Evolutionary conservation across 1,140 invertebrate genomes (phyloP).

Genomic region (Drosophila sp.): DNA sequence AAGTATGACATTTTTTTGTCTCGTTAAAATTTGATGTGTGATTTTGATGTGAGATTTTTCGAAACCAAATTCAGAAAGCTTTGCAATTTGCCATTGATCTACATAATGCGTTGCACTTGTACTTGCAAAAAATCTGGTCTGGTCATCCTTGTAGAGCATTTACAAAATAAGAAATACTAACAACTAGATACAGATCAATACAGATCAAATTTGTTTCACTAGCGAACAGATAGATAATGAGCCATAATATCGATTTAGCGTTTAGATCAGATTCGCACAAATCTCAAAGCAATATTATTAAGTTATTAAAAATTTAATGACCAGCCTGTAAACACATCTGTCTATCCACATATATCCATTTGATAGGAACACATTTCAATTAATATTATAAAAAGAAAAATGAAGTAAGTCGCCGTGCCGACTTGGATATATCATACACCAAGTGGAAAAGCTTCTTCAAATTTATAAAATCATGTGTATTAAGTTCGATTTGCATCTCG

Average conservation of each 20-base stretch:
- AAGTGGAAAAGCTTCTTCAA: too few species aligned
- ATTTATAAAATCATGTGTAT: too few species aligned
- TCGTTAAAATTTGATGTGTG: conserved; percentile 53
- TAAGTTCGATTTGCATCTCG: too few species aligned
- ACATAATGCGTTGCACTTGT: conserved; percentile 66
- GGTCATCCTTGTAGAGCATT: conserved; percentile 67
- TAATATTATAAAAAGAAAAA: neutral
- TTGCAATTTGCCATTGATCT: conserved; percentile 75
- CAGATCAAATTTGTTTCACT: conserved; percentile 16
- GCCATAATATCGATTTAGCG: conserved; percentile 21
- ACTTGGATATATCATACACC: too few species aligned
- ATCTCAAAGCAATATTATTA: conserved; percentile 29
- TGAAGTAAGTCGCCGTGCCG: too few species aligned
- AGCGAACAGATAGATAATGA: conserved; percentile 58
- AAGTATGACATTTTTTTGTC: conserved; percentile 3
- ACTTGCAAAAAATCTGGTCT: conserved; percentile 56
- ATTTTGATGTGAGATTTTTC: conserved; percentile 56
- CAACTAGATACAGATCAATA: conserved; percentile 49
- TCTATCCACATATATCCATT: conserved; percentile 21
- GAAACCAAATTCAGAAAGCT: conserved; percentile 69
- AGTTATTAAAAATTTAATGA: conserved; percentile 49
- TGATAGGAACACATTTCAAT: conserved; percentile 15
- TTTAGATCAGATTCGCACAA: neutral
- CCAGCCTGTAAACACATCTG: conserved; percentile 24
- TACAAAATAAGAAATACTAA: conserved; percentile 28